A percentile compares a stretch with the other conserved stretches of the same genome.
These are phyloP conservation scores for Glaucopsyche alexis DNA, from an alignment of 2,888 invertebrate genomes.

Conservation along the genomic window DNA sequence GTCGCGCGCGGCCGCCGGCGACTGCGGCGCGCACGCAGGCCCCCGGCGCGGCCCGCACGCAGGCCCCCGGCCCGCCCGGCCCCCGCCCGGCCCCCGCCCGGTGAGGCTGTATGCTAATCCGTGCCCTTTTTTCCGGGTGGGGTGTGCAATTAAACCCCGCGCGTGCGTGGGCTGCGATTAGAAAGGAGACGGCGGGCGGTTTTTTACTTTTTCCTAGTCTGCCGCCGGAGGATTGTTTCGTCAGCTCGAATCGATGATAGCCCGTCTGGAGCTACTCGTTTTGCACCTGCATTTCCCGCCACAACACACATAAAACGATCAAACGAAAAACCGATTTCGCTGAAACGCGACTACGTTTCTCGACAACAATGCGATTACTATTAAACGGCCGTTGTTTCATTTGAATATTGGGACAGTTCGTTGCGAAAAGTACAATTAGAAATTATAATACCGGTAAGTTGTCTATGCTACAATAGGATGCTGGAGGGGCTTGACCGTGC, in stretches of 20 bases:
- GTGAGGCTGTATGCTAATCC: constrained; percentile 79
- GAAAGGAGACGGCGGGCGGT: constrained; percentile 77
- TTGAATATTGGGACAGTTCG: neutral
- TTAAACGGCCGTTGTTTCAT: constrained; percentile 5
- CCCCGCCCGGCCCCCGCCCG: constrained; percentile 48
- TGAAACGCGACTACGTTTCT: neutral
- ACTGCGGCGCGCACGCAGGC: constrained; percentile 73
- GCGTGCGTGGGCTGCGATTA: constrained; percentile 79
- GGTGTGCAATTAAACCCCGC: constrained; percentile 79
- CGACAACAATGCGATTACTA: neutral
- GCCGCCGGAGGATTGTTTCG: constrained; percentile 51
- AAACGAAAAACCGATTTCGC: neutral
- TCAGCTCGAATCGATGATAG: constrained; percentile 54
- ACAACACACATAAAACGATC: neutral
- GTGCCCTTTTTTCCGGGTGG: constrained; percentile 75
- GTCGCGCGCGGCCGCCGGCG: constrained; percentile 49
- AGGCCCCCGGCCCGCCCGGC: constrained; percentile 43
- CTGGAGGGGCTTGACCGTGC: constrained; percentile 39
- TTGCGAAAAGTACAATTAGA: constrained; percentile 32
- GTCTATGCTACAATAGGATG: constrained; percentile 37
- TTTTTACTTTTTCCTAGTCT: constrained; percentile 78
- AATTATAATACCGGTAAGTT: constrained; percentile 28
- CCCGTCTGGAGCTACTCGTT: constrained; percentile 43
- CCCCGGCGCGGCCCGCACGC: constrained; percentile 40
- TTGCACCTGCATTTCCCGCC: constrained; percentile 29